Evolutionary conservation across 2,888 invertebrate genomes (phyloP).

Genomic region (Amiota minor): DNA sequence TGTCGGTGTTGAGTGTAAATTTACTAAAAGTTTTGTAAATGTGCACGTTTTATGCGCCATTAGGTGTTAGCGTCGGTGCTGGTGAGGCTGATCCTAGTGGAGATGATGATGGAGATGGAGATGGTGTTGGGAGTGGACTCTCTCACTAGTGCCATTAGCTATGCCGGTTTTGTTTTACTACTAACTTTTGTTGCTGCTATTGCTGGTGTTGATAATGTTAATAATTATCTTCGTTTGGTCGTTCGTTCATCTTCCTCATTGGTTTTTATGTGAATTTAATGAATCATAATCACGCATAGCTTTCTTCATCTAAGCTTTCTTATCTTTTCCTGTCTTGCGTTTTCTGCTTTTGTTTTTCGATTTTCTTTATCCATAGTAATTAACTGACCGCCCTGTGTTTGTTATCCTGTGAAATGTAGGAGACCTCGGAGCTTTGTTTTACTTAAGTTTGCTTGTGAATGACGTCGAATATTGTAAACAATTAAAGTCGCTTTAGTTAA

Average conservation of each 20-base stretch:
- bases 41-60: constrained; percentile 67
- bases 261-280: constrained; percentile 43
- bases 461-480: no score
- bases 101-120: neutral
- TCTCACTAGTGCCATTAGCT: constrained; percentile 6
- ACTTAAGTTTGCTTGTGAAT: no score
- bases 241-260: no score
- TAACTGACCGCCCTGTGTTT: neutral
- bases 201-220: constrained; percentile 43
- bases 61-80: constrained; percentile 47
- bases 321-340: neutral
- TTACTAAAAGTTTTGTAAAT: constrained; percentile 62
- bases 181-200: constrained; percentile 23
- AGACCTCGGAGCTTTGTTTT: no score
- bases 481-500: neutral
- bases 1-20: constrained; percentile 50
- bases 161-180: constrained; percentile 33
- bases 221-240: constrained; percentile 55
- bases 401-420: no score
- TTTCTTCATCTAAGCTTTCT: neutral
- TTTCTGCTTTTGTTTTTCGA: neutral
- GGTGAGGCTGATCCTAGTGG: neutral
- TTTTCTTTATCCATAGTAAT: neutral
- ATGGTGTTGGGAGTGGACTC: neutral
- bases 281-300: constrained; percentile 47